These are phyloP conservation scores for Tadarida brasiliensis DNA, from an alignment of 2,797 vertebrate genomes.

Conservation along the genomic window DNA sequence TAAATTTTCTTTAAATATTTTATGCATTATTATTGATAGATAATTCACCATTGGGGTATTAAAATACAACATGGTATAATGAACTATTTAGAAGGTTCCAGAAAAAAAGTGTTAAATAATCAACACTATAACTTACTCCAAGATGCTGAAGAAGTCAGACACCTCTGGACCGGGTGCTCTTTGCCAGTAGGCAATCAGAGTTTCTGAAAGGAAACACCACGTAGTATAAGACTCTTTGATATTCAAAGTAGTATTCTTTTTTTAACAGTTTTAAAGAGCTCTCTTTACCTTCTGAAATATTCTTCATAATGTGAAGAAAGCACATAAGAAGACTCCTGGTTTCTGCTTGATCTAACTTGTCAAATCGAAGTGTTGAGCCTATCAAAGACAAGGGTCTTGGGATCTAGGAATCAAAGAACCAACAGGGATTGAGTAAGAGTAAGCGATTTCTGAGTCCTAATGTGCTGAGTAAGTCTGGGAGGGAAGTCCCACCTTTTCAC, in stretches of 20 bases:
- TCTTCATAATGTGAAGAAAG: constrained; percentile 99
- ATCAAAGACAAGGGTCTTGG: constrained; percentile 97
- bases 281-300: constrained; percentile 95
- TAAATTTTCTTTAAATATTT: constrained; percentile 29
- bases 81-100: constrained; percentile 51
- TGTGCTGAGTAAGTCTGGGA: fast-evolving
- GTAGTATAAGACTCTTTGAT: constrained; percentile 43
- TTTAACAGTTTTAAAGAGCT: constrained; percentile 3
- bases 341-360: constrained; percentile 99
- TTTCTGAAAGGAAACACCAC: constrained; percentile 90
- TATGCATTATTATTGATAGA: neutral
- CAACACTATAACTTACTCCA: constrained; percentile 93
- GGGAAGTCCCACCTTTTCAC: constrained; percentile 93
- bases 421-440: neutral
- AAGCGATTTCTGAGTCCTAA: neutral
- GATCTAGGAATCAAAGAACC: constrained; percentile 90
- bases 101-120: neutral
- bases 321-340: constrained; percentile 97
- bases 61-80: neutral
- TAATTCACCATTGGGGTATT: neutral
- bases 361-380: constrained; percentile 96
- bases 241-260: neutral
- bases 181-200: constrained; percentile 97
- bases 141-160: constrained; percentile 98
- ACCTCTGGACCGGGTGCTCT: constrained; percentile 97